phyloP scores from a whole-genome alignment of 2,888 invertebrate genomes.

The Spialia ferax region DNA sequence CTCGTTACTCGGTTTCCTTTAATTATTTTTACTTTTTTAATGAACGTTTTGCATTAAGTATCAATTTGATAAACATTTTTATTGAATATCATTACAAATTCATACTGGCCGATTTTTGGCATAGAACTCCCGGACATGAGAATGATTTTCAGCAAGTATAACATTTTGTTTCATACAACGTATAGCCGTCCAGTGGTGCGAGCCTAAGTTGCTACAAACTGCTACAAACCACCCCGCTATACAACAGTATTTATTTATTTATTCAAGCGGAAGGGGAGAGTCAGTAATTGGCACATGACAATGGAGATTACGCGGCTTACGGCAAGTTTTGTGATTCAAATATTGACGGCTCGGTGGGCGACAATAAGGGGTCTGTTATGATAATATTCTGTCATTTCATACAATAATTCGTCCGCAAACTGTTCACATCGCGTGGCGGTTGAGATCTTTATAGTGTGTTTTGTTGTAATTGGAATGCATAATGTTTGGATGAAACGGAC shows the following conservation, averaged over 20 bases:
- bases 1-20: no score
- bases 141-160: not conserved
- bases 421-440: conserved; percentile 56
- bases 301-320: conserved; percentile 82
- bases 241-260: conserved; percentile 80
- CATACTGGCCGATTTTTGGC: not conserved
- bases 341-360: conserved; percentile 75
- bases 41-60: no score
- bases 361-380: conserved; percentile 77
- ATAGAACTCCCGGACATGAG: not conserved
- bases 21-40: no score
- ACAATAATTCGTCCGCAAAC: conserved; percentile 71
- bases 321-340: conserved; percentile 83
- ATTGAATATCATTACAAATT: no score
- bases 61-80: no score
- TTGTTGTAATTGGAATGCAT: conserved; percentile 59
- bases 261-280: conserved; percentile 84
- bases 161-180: not conserved
- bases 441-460: conserved; percentile 54
- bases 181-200: conserved; percentile 20
- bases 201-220: conserved; percentile 25
- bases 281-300: conserved; percentile 81
- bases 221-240: conserved; percentile 43
- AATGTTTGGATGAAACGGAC: conserved; percentile 47
- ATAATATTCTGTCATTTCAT: conserved; percentile 77